Conservation (phyloP, 1,140 invertebrate genomes). For the Drosophila leontia region DNA sequence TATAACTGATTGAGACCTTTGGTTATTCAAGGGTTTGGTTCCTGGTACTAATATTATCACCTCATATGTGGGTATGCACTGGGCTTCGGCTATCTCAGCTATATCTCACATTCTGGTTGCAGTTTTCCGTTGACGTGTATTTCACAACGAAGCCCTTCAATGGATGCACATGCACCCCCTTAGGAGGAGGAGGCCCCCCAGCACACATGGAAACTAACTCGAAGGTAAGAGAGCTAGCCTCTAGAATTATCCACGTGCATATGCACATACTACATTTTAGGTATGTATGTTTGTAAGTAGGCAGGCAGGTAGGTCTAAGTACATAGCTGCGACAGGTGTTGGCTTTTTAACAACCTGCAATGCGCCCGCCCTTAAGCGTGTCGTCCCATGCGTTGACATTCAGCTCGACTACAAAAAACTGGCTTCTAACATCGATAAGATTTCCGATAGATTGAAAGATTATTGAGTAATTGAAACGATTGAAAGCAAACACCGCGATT, state of each 20-base stretch:
- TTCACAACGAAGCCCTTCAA: conserved; percentile 62
- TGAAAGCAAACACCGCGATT: not conserved
- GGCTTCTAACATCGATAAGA: conserved; percentile 11
- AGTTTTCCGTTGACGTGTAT: conserved; percentile 59
- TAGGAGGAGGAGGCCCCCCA: not conserved
- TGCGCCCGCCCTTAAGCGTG: conserved; percentile 43
- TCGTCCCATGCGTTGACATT: conserved; percentile 40
- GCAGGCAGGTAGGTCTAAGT: conserved; percentile 13
- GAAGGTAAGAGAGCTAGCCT: conserved; percentile 39
- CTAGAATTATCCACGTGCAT: conserved; percentile 56
- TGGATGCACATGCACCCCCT: conserved; percentile 20
- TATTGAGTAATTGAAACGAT: conserved; percentile 6
- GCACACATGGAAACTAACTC: conserved; percentile 14
- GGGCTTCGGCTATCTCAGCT: conserved; percentile 28
- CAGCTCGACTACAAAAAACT: conserved; percentile 2
- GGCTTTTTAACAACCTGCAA: conserved; percentile 41
- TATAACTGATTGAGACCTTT: not conserved
- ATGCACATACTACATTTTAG: conserved; percentile 16
- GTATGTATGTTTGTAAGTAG: not conserved
- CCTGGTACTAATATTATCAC: conserved; percentile 10
- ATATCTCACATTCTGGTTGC: conserved; percentile 42
- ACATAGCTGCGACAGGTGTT: conserved; percentile 50
- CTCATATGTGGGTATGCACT: conserved; percentile 16
- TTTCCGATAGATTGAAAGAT: conserved; percentile 12
- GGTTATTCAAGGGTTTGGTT: conserved; percentile 1